Conservation (phyloP, 2,797 vertebrate genomes). For the Todus mexicanus region DNA sequence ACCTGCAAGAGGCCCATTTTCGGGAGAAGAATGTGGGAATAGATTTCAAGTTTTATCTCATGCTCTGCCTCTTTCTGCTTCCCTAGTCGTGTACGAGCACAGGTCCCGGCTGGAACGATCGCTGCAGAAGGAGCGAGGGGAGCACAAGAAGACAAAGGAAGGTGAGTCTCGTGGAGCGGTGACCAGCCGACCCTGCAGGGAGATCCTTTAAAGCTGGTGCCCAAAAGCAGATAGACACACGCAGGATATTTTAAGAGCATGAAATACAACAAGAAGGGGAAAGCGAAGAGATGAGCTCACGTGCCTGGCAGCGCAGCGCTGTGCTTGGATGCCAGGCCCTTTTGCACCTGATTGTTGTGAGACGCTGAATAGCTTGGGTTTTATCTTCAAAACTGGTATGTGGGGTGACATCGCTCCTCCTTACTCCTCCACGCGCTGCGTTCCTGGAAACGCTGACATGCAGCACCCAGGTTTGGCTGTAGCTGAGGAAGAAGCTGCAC, state of each 20-base stretch:
- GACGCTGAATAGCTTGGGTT: neutral
- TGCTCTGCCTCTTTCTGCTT: neutral
- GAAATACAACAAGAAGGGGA: neutral
- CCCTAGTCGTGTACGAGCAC: constrained; percentile 76
- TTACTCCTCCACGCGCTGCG: neutral
- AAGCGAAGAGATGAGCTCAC: neutral
- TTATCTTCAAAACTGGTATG: neutral
- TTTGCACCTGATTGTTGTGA: neutral
- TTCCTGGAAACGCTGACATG: neutral
- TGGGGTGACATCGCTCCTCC: neutral
- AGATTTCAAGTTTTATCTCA: neutral
- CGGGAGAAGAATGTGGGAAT: neutral
- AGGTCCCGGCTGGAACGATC: constrained; percentile 73
- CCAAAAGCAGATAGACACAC: neutral
- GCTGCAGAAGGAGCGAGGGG: constrained; percentile 74
- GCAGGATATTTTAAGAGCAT: neutral
- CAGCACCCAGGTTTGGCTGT: neutral
- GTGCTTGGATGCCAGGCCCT: neutral
- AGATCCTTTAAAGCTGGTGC: neutral
- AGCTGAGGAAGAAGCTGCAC: neutral
- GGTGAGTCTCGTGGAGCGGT: constrained; percentile 31
- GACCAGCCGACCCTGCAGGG: neutral
- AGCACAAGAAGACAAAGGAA: constrained; percentile 79
- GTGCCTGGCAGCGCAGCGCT: neutral
- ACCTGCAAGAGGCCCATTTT: neutral